Base-by-base conservation (phyloP, 2,797 vertebrate genomes). In the Huso huso region DNA sequence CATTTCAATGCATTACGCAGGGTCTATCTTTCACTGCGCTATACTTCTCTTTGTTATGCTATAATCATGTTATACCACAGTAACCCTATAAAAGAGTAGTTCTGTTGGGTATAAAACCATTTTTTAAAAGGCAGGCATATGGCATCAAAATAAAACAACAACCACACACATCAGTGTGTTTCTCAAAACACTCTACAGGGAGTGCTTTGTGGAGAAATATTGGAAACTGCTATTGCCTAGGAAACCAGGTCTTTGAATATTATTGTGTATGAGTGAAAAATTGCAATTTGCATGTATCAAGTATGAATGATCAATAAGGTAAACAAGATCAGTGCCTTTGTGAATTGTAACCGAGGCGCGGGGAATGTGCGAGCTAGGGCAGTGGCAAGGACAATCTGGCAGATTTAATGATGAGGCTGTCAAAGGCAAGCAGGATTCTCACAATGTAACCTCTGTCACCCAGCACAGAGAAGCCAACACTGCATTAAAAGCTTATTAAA, bases 401-500 rank as follows among this genome's bases (percentile, higher is more conserved):
- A n/a, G 55, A 58, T 12, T 3, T 11, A n/a, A n/a, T n/a, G 55
- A 11, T 58, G 10, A 10, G 10, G 55, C 6, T 58, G 37, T 37
- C 37, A 37, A 37, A 37, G 0, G 37, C 37, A 37, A 37, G 37
- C 37, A 37, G 37, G 37, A 50, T n/a, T 61, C 74, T 81, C 78
- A 57, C 48, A 1, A 75, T 37, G 37, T 37, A 37, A 79, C 70
- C 68, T 15, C 67, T 65, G 71, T 70, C 10, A 11, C 52, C 58
- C 48, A n/a, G 61, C 18, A n/a, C 48, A 63, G 10, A n/a, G 15
- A 13, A n/a, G 55, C 12, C 15, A 13, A 4, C 55, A n/a, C 10
- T 58, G 23, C 60, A 53, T 48, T 62, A 49, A 37, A 12, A 1
- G 23, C 53, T 53, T 67, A 23, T 37, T 61, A 37, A 48, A 13